Percentiles rank a stretch among this genome's conserved stretches.
These are phyloP conservation scores for Dendrolimus houi DNA, from an alignment of 2,888 invertebrate genomes.

Conservation along the genomic window DNA sequence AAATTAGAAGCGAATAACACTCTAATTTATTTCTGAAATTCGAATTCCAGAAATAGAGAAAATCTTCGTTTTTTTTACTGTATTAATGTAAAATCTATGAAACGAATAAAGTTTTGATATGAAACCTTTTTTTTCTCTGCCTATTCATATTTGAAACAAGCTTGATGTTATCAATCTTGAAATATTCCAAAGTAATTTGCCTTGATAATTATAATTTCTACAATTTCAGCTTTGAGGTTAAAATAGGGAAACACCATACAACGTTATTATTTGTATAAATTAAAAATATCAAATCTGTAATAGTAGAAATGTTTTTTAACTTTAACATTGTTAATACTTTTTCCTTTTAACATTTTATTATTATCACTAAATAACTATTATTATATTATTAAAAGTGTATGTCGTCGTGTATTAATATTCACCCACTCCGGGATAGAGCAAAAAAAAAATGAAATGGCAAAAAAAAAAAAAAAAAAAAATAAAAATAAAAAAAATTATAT, in stretches of 20 bases:
- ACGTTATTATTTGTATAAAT: slow-evolving; percentile 13
- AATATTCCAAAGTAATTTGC: neutral
- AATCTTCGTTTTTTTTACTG: too few species aligned
- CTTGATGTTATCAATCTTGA: neutral
- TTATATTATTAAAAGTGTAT: slow-evolving; percentile 19
- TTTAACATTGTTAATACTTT: slow-evolving; percentile 20
- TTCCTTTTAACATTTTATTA: slow-evolving; percentile 29
- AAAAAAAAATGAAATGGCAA: slow-evolving; percentile 29
- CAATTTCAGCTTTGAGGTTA: slow-evolving; percentile 45
- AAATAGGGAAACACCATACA: slow-evolving; percentile 5
- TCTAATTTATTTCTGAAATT: too few species aligned
- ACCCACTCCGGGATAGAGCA: slow-evolving; percentile 62
- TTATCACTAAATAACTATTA: slow-evolving; percentile 32
- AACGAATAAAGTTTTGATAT: too few species aligned
- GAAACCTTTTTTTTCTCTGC: too few species aligned
- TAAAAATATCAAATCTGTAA: slow-evolving; percentile 33
- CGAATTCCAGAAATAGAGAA: too few species aligned
- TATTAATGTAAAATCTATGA: too few species aligned
- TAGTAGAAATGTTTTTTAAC: slow-evolving; percentile 36
- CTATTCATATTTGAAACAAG: too few species aligned
- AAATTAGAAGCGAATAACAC: too few species aligned
- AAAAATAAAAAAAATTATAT: slow-evolving; percentile 12
- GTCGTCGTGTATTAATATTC: slow-evolving; percentile 64
- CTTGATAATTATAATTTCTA: slow-evolving; percentile 34
- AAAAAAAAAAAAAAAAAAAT: slow-evolving; percentile 28